Conservation (phyloP, 2,797 vertebrate species). For the Enteromius afrohamiltoni region DNA sequence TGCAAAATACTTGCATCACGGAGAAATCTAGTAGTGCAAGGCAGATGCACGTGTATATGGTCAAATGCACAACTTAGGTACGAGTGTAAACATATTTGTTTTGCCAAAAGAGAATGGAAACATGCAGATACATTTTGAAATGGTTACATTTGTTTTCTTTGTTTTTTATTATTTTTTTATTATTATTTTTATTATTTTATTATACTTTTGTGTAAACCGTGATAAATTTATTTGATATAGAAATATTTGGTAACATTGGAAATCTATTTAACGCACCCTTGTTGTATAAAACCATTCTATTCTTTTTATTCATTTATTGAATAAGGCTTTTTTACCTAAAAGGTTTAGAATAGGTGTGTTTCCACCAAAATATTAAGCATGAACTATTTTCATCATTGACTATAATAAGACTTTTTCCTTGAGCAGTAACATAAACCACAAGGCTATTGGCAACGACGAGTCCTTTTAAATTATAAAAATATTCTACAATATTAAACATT, state of each 20-base stretch:
- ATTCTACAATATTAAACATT: background rate
- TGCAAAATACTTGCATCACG: constrained; percentile 58
- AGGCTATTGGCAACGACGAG: background rate
- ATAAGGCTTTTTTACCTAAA: background rate
- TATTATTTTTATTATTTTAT: no score
- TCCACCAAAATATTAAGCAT: background rate
- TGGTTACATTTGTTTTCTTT: background rate
- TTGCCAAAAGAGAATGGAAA: constrained; percentile 1
- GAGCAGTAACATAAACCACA: background rate
- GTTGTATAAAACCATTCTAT: background rate
- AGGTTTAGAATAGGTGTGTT: background rate
- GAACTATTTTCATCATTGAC: background rate
- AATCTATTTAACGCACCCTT: background rate
- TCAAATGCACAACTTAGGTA: background rate
- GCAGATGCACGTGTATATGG: background rate
- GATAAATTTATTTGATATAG: background rate
- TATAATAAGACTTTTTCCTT: background rate
- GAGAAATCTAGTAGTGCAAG: background rate
- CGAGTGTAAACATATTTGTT: background rate
- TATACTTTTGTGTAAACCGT: background rate
- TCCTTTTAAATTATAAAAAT: background rate
- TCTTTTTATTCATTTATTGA: no score
- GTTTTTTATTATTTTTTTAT: background rate
- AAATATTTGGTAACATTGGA: background rate
- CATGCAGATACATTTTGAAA: background rate